A percentile compares a stretch with the other conserved stretches of the same genome.
Conservation (phyloP, 2,888 invertebrate species). For the Liodrosophila aerea region DNA sequence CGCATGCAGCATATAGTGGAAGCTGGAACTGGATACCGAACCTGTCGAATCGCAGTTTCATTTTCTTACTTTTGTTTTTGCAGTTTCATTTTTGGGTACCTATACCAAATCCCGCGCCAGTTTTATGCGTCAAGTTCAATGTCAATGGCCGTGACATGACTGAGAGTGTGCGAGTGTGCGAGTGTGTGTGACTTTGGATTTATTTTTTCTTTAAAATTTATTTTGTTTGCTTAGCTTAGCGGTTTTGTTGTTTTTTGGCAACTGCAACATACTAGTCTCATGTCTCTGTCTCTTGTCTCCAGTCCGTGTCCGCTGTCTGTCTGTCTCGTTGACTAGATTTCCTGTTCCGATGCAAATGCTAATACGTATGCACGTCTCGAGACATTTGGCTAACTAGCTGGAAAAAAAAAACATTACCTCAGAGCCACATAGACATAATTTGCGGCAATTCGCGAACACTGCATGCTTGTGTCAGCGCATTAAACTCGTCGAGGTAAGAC, state of each 20-base stretch:
- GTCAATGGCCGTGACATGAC: slow-evolving; percentile 60
- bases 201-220: slow-evolving; percentile 20
- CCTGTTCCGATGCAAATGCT: slow-evolving; percentile 40
- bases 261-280: slow-evolving; percentile 29
- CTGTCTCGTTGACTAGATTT: slow-evolving; percentile 28
- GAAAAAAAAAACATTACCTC: slow-evolving; percentile 27
- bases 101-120: too few species aligned
- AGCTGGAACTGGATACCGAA: slow-evolving; percentile 22
- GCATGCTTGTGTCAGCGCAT: slow-evolving; percentile 21
- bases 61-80: background rate
- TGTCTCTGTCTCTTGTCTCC: slow-evolving; percentile 12
- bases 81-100: too few species aligned
- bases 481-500: slow-evolving; percentile 20
- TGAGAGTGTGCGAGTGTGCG: slow-evolving; percentile 1
- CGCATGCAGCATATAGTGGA: slow-evolving; percentile 21
- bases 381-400: slow-evolving; percentile 12
- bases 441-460: slow-evolving; percentile 16
- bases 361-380: slow-evolving; percentile 13
- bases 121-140: slow-evolving; percentile 59
- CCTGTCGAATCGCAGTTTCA: background rate
- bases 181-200: slow-evolving; percentile 12
- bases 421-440: slow-evolving; percentile 18
- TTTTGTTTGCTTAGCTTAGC: slow-evolving; percentile 32
- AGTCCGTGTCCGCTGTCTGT: slow-evolving; percentile 1
- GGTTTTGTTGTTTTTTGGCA: slow-evolving; percentile 32